Evolutionary conservation across 2,797 vertebrate genomes (phyloP).

Genomic region (Poecilia velifera): DNA sequence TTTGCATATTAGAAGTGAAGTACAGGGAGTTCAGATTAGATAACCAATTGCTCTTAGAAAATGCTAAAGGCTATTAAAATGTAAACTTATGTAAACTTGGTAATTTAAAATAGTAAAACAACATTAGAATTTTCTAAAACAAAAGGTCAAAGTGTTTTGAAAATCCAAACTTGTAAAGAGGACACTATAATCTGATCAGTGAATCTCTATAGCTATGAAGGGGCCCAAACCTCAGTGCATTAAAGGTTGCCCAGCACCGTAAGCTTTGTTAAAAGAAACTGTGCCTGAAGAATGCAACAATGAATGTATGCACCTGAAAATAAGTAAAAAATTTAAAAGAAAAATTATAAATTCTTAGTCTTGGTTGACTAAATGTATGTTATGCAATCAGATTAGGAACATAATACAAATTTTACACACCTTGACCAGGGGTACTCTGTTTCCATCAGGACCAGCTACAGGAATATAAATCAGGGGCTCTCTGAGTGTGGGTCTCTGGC

Average conservation of each 20-base stretch:
- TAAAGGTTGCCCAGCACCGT: too few species aligned
- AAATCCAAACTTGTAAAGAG: too few species aligned
- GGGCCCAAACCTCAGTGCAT: too few species aligned
- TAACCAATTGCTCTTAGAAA: background rate
- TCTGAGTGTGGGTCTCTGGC: slow-evolving; percentile 71
- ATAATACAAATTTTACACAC: slow-evolving; percentile 45
- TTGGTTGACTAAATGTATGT: background rate
- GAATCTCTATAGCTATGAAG: too few species aligned
- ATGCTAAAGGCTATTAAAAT: background rate
- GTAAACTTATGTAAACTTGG: too few species aligned
- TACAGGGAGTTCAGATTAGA: background rate
- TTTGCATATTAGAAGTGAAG: background rate
- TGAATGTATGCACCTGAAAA: background rate
- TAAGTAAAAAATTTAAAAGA: background rate
- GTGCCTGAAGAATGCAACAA: too few species aligned
- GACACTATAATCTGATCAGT: too few species aligned
- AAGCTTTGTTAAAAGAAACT: too few species aligned
- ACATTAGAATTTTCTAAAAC: too few species aligned
- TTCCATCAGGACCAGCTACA: slow-evolving; percentile 81
- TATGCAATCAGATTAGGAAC: background rate
- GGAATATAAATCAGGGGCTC: slow-evolving; percentile 83
- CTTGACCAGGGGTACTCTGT: slow-evolving; percentile 80
- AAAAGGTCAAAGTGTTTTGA: background rate
- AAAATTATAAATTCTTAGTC: background rate
- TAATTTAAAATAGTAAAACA: too few species aligned